Evolutionary conservation across 2,113 vertebrate genomes (phyloP).

Genomic region (Hemiprocne comata): DNA sequence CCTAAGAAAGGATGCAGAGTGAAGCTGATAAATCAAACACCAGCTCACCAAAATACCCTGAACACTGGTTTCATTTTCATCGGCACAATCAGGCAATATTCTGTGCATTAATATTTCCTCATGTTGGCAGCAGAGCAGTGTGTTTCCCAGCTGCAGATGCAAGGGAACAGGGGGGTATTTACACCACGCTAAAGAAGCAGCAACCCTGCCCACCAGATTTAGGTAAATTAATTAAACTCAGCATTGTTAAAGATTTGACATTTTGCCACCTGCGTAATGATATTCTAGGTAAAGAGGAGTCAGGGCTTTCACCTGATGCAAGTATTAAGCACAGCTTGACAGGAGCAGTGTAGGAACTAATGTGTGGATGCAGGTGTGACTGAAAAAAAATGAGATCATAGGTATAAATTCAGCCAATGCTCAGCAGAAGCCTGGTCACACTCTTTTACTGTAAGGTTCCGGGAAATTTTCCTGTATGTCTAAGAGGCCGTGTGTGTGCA

Average conservation of each 20-base stretch:
- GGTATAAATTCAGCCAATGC: background rate
- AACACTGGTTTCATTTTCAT: background rate
- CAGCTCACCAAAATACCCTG: background rate
- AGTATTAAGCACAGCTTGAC: background rate
- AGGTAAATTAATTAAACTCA: background rate
- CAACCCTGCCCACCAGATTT: background rate
- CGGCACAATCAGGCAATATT: background rate
- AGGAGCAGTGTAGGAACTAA: background rate
- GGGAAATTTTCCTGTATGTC: background rate
- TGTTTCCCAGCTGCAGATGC: background rate
- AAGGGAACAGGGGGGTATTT: background rate
- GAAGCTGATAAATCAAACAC: background rate
- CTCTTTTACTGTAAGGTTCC: background rate
- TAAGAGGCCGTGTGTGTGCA: too few relatives aligned
- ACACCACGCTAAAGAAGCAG: background rate
- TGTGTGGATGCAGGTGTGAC: accelerated
- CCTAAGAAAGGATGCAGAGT: background rate
- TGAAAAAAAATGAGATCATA: background rate
- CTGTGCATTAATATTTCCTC: background rate
- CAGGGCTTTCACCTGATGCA: background rate
- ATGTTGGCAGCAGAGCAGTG: background rate
- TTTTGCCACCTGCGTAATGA: background rate
- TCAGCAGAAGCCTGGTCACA: background rate
- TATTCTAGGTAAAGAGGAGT: background rate
- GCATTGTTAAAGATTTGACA: background rate